Conservation (phyloP, 37 sponge, comb jelly and placozoan species). For the Dysidea cf. avara region DNA sequence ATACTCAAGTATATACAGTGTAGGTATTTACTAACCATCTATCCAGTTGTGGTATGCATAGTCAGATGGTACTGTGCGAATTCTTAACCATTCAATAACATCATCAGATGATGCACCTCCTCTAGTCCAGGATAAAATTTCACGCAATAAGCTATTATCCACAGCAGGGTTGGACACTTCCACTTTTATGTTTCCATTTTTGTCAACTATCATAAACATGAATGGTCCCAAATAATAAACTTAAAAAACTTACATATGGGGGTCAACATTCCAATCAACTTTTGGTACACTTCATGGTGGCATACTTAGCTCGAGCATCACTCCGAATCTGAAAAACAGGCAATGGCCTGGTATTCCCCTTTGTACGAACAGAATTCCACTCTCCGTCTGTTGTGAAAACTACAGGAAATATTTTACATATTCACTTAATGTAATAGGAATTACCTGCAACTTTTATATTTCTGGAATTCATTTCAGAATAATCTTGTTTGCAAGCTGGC, state of each 20-base stretch:
- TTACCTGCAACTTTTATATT: conserved; percentile 3
- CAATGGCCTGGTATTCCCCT: conserved; percentile 2
- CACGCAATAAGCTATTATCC: not conserved
- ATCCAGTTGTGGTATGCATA: conserved; percentile 19
- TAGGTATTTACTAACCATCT: too few relatives aligned
- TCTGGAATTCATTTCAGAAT: conserved; percentile 8
- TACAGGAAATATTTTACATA: not conserved
- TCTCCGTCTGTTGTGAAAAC: conserved; percentile 5
- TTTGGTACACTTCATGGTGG: not conserved
- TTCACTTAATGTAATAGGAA: too few relatives aligned
- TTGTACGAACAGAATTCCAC: not conserved
- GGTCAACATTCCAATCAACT: conserved; percentile 2
- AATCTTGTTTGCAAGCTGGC: not conserved
- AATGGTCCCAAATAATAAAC: too few relatives aligned
- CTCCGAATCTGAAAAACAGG: not conserved
- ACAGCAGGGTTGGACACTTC: conserved; percentile 7
- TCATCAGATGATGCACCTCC: not conserved
- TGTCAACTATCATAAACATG: too few relatives aligned
- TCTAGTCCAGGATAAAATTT: not conserved
- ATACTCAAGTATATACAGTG: too few relatives aligned
- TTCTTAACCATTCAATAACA: not conserved
- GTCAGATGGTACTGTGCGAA: conserved; percentile 16
- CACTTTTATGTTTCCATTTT: not conserved
- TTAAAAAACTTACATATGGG: not conserved
- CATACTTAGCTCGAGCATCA: not conserved